A percentile compares a stretch with the other conserved stretches of the same genome.
These are phyloP conservation scores for Scyliorhinus canicula DNA, from an alignment of 2,797 vertebrate species.

Conservation along the genomic window DNA sequence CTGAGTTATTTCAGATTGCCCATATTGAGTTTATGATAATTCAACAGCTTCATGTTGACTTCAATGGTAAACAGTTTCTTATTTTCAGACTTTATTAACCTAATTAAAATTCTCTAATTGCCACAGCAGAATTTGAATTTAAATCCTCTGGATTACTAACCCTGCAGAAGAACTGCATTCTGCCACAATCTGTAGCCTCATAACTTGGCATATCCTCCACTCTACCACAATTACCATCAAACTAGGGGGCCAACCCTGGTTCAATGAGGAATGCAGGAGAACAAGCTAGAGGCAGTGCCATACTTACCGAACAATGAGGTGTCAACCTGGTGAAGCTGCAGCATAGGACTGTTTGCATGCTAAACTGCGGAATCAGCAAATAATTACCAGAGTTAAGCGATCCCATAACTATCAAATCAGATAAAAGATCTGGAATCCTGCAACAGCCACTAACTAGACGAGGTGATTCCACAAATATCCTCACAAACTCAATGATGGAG, in stretches of 20 bases:
- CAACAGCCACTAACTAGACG: background rate
- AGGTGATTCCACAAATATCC: background rate
- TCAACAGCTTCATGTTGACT: background rate
- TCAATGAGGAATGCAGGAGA: too few species aligned
- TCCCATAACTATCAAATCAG: background rate
- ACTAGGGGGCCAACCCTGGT: background rate
- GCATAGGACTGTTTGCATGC: background rate
- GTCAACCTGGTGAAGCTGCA: background rate
- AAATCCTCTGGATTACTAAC: background rate
- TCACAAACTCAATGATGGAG: too few species aligned
- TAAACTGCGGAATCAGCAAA: background rate
- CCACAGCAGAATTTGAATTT: background rate
- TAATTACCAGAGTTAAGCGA: too few species aligned
- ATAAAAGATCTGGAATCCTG: background rate
- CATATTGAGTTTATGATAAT: background rate
- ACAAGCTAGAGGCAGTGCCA: background rate
- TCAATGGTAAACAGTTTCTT: background rate
- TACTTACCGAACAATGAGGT: background rate
- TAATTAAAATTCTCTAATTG: background rate
- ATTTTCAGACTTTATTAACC: background rate
- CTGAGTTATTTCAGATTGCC: background rate
- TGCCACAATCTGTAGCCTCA: background rate
- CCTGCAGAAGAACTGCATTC: background rate
- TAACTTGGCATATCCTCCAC: background rate
- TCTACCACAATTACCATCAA: background rate